These are phyloP conservation scores for Anthoscopus minutus DNA, from an alignment of 2,113 vertebrate genomes.

Conservation along the genomic window DNA sequence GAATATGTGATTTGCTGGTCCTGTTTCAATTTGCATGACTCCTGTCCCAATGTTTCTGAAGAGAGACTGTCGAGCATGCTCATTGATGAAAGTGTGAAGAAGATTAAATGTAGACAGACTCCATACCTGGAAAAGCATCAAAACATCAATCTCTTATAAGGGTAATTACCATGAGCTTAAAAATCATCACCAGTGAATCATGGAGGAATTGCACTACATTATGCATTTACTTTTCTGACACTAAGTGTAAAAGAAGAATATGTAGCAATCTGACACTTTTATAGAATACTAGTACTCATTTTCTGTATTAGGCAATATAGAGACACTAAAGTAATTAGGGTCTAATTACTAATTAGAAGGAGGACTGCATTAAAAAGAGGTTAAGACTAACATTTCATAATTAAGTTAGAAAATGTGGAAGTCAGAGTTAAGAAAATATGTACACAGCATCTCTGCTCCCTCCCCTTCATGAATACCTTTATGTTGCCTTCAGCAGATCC, in stretches of 20 bases:
- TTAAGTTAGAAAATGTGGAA: not conserved
- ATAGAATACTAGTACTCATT: not conserved
- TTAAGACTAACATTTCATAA: not conserved
- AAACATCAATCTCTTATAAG: not conserved
- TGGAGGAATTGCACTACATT: not conserved
- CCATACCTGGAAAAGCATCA: conserved; percentile 83
- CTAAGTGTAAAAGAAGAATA: not conserved
- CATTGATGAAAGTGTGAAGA: conserved; percentile 87
- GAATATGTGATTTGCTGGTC: conserved; percentile 90
- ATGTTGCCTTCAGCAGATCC: conserved; percentile 97
- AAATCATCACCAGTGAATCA: not conserved
- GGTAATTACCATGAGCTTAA: not conserved
- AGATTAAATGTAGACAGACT: conserved; percentile 79
- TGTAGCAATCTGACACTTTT: not conserved
- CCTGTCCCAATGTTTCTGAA: conserved; percentile 97
- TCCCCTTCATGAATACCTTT: conserved; percentile 75
- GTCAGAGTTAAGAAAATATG: not conserved
- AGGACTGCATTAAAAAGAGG: not conserved
- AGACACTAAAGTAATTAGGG: not conserved
- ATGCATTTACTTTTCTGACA: not conserved
- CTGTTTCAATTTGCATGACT: conserved; percentile 96
- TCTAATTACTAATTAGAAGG: not conserved
- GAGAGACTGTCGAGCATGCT: conserved; percentile 94
- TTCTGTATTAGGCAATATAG: not conserved
- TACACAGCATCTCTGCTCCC: not conserved